Evolutionary conservation across 1,140 invertebrate genomes (phyloP), one percentile per base, ranked within the genome.

Genomic region (Mactra quadrangularis): DNA sequence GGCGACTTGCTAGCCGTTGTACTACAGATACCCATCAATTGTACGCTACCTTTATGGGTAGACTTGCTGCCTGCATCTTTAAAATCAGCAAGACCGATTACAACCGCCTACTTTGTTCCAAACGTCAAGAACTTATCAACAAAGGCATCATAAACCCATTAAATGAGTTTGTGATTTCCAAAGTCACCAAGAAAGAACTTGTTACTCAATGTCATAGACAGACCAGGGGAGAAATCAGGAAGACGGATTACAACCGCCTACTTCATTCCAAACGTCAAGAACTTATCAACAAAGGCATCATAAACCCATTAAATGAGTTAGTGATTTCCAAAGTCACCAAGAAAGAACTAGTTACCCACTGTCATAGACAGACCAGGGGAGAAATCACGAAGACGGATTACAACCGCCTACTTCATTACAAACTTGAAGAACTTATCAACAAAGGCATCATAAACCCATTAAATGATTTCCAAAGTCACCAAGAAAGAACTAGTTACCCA

Each of bases 11-110:
- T 3, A 6, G n/a, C 19, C 78, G 79, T 15, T 83, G 74, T 27
- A 85, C 84, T 27, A 87, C 85, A 9, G 84, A 90, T 15, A 64
- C 78, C 11, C 87, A 90, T 52, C 70, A 13, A 1, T 82, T 90
- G 41, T 88, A 89, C 64, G 50, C 45, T 13, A 15, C 53, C 13
- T 88, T 90, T 53, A 85, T 89, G 86, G 35, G 33, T 11, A 45
- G 72, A 0, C 75, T 90, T 4, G 82, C 83, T 4, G 19, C 27
- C 7, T 79, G 77, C 64, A 90, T 90, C 17, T 89, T 89, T 50
- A 55, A 84, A 47, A 86, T 81, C 83, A 55, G 72, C 35, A 35
- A 33, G 15, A 57, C 75, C 1, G 87, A 88, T 66, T 13, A 85
- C 6, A 17, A 41, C 0, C 11, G 1, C 11, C 71, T 90, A 27